Conservation (phyloP, 1,140 invertebrate genomes). For the Drosophila pallidifrons region DNA sequence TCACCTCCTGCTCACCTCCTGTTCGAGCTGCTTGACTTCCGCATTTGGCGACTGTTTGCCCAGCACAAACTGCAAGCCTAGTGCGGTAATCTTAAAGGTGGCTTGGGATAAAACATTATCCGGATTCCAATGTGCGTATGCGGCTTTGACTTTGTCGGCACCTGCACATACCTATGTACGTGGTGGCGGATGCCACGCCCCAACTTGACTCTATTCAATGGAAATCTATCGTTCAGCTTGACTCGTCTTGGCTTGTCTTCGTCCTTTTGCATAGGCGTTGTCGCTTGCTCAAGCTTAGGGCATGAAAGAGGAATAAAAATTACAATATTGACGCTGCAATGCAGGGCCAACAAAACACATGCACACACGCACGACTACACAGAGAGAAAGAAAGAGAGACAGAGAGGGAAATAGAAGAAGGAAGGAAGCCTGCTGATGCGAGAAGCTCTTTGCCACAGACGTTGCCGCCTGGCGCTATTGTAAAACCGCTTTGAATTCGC, state of each 20-base stretch:
- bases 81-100: conserved; percentile 63
- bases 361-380: conserved; percentile 56
- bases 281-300: conserved; percentile 44
- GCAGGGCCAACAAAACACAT: conserved; percentile 67
- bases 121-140: conserved; percentile 83
- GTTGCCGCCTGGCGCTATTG: conserved; percentile 52
- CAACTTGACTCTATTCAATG: conserved; percentile 55
- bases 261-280: conserved; percentile 1
- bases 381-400: conserved; percentile 19
- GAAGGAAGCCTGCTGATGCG: conserved; percentile 49
- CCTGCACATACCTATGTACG: not conserved
- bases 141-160: conserved; percentile 58
- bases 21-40: conserved; percentile 54
- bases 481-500: conserved; percentile 28
- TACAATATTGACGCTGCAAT: conserved; percentile 75
- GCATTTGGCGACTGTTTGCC: conserved; percentile 70
- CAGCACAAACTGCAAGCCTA: conserved; percentile 63
- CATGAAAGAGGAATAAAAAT: conserved; percentile 80
- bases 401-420: conserved; percentile 14
- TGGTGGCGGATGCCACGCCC: not conserved
- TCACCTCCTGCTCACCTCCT: conserved; percentile 1
- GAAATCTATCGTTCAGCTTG: conserved; percentile 76
- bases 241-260: conserved; percentile 44
- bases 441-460: conserved; percentile 49
- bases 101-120: conserved; percentile 76